These are phyloP conservation scores for Caenorhabditis afra DNA, from an alignment of 2,888 invertebrate genomes.

Conservation along the genomic window DNA sequence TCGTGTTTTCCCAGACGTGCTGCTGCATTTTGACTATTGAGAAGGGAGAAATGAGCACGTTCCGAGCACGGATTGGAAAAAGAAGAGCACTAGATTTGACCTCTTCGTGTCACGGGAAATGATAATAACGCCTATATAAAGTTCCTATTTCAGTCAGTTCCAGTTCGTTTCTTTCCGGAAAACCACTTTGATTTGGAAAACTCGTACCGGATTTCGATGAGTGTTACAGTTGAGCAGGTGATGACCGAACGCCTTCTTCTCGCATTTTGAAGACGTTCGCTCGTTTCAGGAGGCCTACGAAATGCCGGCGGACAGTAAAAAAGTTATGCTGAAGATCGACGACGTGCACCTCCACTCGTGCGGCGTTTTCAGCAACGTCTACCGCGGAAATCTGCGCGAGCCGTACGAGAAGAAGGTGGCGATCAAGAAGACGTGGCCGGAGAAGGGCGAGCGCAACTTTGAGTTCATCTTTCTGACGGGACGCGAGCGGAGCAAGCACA, in stretches of 20 bases:
- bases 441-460: constrained; percentile 56
- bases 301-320: constrained; percentile 63
- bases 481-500: constrained; percentile 63
- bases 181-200: no score
- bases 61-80: neutral
- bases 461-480: constrained; percentile 65
- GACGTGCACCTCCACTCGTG: constrained; percentile 63
- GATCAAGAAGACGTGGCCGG: constrained; percentile 74
- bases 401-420: constrained; percentile 68
- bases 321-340: constrained; percentile 63
- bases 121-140: no score
- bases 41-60: constrained; percentile 7
- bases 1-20: constrained; percentile 28
- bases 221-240: constrained; percentile 57
- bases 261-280: no score
- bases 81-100: neutral
- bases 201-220: constrained; percentile 23
- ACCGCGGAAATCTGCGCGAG: constrained; percentile 55
- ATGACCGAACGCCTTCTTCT: no score
- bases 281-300: constrained; percentile 53
- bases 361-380: constrained; percentile 68
- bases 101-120: no score
- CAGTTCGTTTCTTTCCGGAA: no score
- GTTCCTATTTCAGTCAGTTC: no score
- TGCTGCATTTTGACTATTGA: constrained; percentile 48